Evolutionary conservation across 2,113 vertebrate species (phyloP).

Genomic region (Lontra canadensis): DNA sequence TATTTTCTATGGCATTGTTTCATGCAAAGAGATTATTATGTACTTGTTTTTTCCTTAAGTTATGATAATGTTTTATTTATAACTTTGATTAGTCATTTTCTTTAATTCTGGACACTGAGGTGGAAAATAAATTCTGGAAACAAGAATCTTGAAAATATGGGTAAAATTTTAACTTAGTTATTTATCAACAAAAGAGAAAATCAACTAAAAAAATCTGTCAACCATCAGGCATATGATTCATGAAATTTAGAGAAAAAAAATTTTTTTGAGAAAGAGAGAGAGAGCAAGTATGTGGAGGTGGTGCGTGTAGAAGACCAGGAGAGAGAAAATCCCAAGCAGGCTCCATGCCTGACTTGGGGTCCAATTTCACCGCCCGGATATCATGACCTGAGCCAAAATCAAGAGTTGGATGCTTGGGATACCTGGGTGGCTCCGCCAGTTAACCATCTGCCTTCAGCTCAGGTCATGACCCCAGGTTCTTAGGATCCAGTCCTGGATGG

Average conservation of each 20-base stretch:
- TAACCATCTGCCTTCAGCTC: too few relatives aligned
- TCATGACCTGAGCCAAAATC: neutral
- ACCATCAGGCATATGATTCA: neutral
- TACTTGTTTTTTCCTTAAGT: neutral
- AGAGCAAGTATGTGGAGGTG: neutral
- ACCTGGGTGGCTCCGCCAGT: too few relatives aligned
- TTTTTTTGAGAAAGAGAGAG: neutral
- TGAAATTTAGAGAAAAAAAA: neutral
- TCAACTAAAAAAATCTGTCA: neutral
- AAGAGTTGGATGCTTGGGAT: neutral
- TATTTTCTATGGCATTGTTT: neutral
- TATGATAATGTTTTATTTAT: neutral
- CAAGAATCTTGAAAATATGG: neutral
- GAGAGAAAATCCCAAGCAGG: neutral
- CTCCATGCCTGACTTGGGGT: neutral
- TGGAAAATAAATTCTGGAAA: constrained; percentile 33
- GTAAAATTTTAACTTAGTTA: constrained; percentile 6
- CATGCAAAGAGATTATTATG: neutral
- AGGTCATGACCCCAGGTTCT: too few relatives aligned
- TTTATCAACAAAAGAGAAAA: neutral
- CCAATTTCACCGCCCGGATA: neutral
- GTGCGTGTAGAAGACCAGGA: neutral
- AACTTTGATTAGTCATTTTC: neutral
- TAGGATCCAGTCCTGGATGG: too few relatives aligned
- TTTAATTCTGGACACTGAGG: neutral